Conservation (phyloP, 2,888 invertebrate species). For the Megalurothrips usitatus region DNA sequence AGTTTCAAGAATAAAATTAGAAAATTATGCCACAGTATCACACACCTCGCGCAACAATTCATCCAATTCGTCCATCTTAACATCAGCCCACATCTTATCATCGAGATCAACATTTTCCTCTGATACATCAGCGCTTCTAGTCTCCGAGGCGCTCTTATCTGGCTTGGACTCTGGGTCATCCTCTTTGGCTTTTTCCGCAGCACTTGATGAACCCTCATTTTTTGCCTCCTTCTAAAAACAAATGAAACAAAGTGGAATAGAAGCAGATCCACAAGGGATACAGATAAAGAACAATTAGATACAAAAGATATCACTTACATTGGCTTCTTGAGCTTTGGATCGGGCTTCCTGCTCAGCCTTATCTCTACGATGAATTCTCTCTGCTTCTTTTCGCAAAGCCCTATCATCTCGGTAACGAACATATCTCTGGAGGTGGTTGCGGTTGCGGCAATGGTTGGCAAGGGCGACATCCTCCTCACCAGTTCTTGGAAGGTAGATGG, state of each 20-base stretch:
- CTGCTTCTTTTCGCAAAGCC: conserved; percentile 65
- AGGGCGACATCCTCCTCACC: conserved; percentile 57
- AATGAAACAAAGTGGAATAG: conserved; percentile 29
- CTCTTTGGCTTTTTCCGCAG: conserved; percentile 31
- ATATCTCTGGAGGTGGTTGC: conserved; percentile 71
- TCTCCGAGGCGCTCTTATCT: conserved; percentile 33
- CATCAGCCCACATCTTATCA: conserved; percentile 75
- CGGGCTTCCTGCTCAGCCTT: conserved; percentile 48
- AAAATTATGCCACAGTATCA: not conserved
- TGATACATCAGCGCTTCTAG: conserved; percentile 43
- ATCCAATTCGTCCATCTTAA: conserved; percentile 75
- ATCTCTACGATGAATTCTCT: conserved; percentile 52
- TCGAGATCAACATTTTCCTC: conserved; percentile 53
- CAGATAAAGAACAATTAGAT: not conserved
- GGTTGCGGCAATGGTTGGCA: conserved; percentile 68
- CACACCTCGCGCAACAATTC: conserved; percentile 59
- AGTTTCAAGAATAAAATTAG: not conserved
- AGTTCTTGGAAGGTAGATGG: conserved; percentile 64
- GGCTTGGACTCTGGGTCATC: conserved; percentile 29
- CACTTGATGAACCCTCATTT: conserved; percentile 31
- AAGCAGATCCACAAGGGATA: not conserved
- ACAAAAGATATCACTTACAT: conserved; percentile 44
- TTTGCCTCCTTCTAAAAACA: conserved; percentile 39
- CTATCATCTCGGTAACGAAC: conserved; percentile 73
- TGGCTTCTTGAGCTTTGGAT: conserved; percentile 48